Conservation (phyloP, 2,113 vertebrate species). For the Sander lucioperca region DNA sequence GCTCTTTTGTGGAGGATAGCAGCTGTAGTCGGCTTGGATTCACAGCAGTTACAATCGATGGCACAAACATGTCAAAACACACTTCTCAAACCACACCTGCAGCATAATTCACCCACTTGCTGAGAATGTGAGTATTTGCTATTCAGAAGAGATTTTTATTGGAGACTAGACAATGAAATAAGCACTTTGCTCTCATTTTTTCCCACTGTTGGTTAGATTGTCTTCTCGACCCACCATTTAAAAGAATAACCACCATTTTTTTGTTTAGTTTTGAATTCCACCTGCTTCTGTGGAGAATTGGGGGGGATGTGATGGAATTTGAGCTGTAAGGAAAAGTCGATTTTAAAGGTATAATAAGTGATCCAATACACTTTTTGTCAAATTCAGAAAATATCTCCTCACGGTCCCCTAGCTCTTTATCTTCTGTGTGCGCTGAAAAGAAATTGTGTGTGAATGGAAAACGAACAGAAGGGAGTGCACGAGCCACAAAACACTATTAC, state of each 20-base stretch:
- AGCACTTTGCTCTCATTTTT: background rate
- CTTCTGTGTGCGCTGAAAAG: no score
- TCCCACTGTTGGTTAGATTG: background rate
- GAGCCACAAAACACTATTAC: no score
- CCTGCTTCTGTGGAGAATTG: background rate
- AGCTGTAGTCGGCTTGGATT: background rate
- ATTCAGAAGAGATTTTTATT: background rate
- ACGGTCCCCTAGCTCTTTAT: no score
- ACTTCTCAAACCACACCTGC: background rate
- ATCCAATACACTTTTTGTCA: no score
- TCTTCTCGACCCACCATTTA: background rate
- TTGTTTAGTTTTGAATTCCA: background rate
- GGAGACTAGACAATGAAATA: background rate
- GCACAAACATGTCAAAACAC: no score
- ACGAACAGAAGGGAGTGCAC: no score
- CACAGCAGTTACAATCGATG: background rate
- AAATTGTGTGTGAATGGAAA: no score
- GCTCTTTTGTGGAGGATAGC: no score
- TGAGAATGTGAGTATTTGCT: background rate
- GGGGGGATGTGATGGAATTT: background rate
- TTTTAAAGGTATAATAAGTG: no score
- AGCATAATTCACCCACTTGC: background rate
- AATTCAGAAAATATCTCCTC: no score
- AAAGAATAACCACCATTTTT: background rate
- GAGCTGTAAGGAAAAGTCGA: background rate